Base-by-base conservation (phyloP, 2,113 vertebrate species). In the Antigone vipio region DNA sequence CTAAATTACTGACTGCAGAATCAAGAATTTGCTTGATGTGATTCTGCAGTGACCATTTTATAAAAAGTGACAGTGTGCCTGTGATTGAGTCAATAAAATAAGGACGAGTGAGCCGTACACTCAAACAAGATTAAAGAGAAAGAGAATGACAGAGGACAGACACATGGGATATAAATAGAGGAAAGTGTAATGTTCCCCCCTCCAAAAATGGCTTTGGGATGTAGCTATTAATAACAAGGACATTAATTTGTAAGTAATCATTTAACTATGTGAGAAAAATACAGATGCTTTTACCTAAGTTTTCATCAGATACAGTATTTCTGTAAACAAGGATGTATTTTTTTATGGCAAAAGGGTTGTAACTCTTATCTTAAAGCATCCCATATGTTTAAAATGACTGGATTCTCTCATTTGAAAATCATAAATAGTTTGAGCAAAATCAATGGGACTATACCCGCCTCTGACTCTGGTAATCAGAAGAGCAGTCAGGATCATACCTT, bases 1-100 rank as follows among this genome's bases (percentile, higher is more conserved):
- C 99, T 99, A 99, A 99, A 99, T 99, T 99, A 99, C 99, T 98
- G 99, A 99, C 98, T 98, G 99, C 98, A 98, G 99, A 99, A 99
- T 99, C 98, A 99, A 99, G 99, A 99, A 99, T 98, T 99, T 98
- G 98, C 98, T 98, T 99, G 99, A 99, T 99, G 99, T 98, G 99
- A 98, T 97, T 99, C 98, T 98, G 98, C 98, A 98, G 98, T 98
- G 99, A 98, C 98, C 98, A 95, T 98, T 98, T 99, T 99, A 99
- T 98, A 98, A 98, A 98, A 98, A 98, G 98, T 98, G 98, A 98
- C 98, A 98, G 98, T 98, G 97, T 98, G 98, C 97, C 98, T 96
- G 97, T 98, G 99, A 99, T 99, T 98, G 98, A 99, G 99, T 99
- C 99, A 99, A 99, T 99, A 99, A 99, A 99, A 99, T 98, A 98